Base-by-base conservation (phyloP, 2,113 vertebrate species). In the Macroglossus sobrinus region DNA sequence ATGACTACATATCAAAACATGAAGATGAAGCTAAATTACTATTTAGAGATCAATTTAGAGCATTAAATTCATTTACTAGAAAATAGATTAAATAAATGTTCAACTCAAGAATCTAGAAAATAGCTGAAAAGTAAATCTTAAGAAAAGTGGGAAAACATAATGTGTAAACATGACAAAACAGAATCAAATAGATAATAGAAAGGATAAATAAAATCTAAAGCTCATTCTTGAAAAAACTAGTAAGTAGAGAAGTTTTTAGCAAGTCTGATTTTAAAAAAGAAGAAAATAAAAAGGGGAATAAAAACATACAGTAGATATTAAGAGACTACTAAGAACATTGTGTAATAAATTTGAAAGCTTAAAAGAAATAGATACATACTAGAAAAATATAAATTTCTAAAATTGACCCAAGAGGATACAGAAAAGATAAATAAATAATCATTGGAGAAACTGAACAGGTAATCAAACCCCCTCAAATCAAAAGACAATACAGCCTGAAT, bases 321-420 rank as follows among this genome's bases (percentile, higher is more conserved):
- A 64, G 33, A 71, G 9, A 76, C 47, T 38, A 55, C 13, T 91
- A 24, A 47, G 11, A 89, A 71, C 15, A 45, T 55, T 87, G 40
- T 28, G 4, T 24, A 86, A 82, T 55, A 57, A 88, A 91, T 79
- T 15, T 74, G 22, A 93, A 88, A 43, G 66, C 16, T 84, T 61
- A 74, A 50, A 81, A 45, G 10, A 79, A 64, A 72, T 59, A 79
- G 55, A 72, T 66, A 55, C 4, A 59, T 55, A 92, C 71, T 38
- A 84, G 33, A 94, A 61, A 96, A 81, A 85, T 35, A 66, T 19
- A 66, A 66, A 88, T 91, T 84, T 92, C 82, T 85, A 69, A 82
- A 81, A 71, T 4, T 61, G 28, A 35, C 15, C 21, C 28, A n/a
- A n/a, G 38, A 92, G n/a, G 16, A 7, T 89, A 50, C 7, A 75